phyloP scores from a whole-genome alignment of 2,888 invertebrate genomes.

The Steromphala cineraria region DNA sequence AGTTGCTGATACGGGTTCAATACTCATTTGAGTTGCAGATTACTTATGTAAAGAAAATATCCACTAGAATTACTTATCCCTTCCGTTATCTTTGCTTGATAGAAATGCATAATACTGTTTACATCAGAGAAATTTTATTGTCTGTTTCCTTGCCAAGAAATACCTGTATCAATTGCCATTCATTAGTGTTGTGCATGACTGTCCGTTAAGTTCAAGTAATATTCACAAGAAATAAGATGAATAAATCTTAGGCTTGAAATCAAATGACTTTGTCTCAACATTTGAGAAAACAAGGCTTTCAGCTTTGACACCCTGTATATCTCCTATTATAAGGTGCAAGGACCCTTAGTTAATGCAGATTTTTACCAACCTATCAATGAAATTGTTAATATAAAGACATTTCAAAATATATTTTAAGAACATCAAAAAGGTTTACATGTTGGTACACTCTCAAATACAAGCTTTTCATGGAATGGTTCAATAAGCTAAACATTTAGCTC shows the following conservation, averaged over 20 bases:
- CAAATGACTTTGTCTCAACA: not conserved
- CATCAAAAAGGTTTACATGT: no score
- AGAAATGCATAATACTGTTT: slow-evolving; percentile 13
- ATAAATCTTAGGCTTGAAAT: slow-evolving; percentile 17
- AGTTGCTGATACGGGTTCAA: not conserved
- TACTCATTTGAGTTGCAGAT: not conserved
- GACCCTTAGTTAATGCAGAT: no score
- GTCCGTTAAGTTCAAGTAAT: slow-evolving; percentile 8
- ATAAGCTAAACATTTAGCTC: no score
- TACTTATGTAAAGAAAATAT: no score
- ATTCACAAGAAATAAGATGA: slow-evolving; percentile 8
- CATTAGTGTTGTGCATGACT: slow-evolving; percentile 19
- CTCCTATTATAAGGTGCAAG: no score
- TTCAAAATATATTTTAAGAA: no score
- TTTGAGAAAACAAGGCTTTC: not conserved
- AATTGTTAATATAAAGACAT: no score
- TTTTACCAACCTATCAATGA: no score
- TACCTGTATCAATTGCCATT: not conserved
- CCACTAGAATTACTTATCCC: no score
- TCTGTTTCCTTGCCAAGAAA: not conserved
- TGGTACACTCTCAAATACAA: no score
- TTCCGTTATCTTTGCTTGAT: not conserved
- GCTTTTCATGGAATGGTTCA: no score
- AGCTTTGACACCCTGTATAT: not conserved
- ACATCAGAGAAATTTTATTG: slow-evolving; percentile 5